Conservation (phyloP, 2,113 vertebrate species). For the Mastomys coucha region DNA sequence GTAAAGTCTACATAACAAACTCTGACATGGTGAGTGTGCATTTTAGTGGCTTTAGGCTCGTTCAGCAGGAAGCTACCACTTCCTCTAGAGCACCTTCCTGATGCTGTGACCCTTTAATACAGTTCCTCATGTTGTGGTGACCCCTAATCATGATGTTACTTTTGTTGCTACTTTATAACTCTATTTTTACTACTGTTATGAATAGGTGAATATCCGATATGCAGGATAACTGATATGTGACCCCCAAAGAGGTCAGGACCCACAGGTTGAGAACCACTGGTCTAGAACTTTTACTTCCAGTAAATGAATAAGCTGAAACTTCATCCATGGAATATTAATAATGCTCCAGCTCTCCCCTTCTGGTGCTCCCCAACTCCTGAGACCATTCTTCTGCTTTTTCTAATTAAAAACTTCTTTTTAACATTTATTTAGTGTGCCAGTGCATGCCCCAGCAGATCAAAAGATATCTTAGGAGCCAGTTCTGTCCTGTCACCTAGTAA, state of each 20-base stretch:
- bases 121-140: neutral
- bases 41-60: neutral
- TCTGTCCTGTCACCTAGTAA: neutral
- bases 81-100: neutral
- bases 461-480: too few relatives aligned
- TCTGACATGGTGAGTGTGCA: neutral
- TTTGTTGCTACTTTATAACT: neutral
- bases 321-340: neutral
- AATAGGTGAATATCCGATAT: neutral
- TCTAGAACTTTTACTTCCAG: neutral
- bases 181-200: neutral
- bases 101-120: neutral
- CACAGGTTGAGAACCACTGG: neutral
- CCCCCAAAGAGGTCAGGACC: neutral
- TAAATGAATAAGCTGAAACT: neutral
- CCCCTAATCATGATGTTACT: neutral
- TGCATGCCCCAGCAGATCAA: neutral
- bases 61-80: neutral
- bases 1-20: neutral
- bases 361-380: neutral
- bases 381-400: neutral
- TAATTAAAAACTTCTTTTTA: neutral
- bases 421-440: neutral
- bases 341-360: neutral
- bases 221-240: neutral